Evolutionary conservation across 2,113 vertebrate genomes (phyloP), one percentile per base, ranked within the genome.

Genomic region (Fregetta grallaria): DNA sequence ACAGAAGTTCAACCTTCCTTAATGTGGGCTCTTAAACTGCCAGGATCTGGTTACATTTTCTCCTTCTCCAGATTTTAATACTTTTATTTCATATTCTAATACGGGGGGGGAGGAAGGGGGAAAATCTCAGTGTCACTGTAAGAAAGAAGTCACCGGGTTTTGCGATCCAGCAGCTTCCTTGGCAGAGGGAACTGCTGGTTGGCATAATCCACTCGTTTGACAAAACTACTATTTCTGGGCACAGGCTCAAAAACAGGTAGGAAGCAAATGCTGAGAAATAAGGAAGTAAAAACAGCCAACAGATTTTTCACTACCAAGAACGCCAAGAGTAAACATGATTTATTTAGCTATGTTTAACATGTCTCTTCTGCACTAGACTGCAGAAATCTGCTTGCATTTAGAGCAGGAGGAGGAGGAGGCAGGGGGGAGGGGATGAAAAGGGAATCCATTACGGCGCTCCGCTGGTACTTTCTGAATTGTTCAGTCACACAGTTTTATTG

Each of bases 151-250:
- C 98, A 98, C 97, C 65, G 32, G 98, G 95, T 98, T 98, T 97
- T 98, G 98, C 55, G 93, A 98, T 98, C 98, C 98, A 98, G 98
- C 97, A 98, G 98, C 97, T 98, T 97, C 97, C 95, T 98, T 98
- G 98, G 98, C 98, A 98, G 96, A 86, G 72, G 85, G 92, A 94
- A 91, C 94, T 97, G 96, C 98, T 97, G 98, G 97, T 97, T 98
- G 98, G 98, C 98, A 98, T 97, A 97, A 97, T 97, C 95, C 92
- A 96, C 97, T 98, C 97, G 44, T 97, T 98, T 98, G 98, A 98
- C 98, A 98, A 98, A 98, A 98, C 98, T 98, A 98, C 98, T 98
- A 98, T 98, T 98, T 98, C 98, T 98, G 98, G 99, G 98, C 98
- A 99, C 96, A 15, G 81, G 72, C 98, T 99, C 98, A 99, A 99